phyloP scores from a whole-genome alignment of 2,888 invertebrate species.

The Barypeithes pellucidus region DNA sequence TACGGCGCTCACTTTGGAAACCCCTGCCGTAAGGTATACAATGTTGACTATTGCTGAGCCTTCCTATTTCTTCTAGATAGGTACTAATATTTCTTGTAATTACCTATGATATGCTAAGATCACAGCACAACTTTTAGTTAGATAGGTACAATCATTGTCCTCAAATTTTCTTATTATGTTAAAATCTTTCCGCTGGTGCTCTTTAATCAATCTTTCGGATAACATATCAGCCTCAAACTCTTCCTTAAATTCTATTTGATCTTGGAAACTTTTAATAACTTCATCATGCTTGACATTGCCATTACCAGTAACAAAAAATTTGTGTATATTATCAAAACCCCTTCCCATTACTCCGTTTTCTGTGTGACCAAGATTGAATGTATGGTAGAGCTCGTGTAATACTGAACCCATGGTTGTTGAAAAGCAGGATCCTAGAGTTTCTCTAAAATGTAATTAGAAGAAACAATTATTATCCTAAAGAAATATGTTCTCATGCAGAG shows the following conservation, averaged over 20 bases:
- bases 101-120: conserved; percentile 79
- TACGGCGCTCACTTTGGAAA: too few relatives aligned
- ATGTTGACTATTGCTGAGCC: too few relatives aligned
- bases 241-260: conserved; percentile 62
- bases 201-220: conserved; percentile 56
- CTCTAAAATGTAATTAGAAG: conserved; percentile 70
- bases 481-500: too few relatives aligned
- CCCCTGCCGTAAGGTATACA: too few relatives aligned
- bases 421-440: conserved; percentile 90
- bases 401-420: conserved; percentile 93
- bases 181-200: conserved; percentile 59
- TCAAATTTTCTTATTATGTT: conserved; percentile 59
- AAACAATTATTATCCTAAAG: neutral
- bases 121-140: conserved; percentile 79
- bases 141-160: conserved; percentile 74
- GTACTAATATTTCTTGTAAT: too few relatives aligned
- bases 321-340: conserved; percentile 88
- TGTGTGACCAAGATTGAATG: conserved; percentile 94
- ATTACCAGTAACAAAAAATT: conserved; percentile 76
- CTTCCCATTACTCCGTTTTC: conserved; percentile 94
- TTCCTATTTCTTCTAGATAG: too few relatives aligned
- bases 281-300: conserved; percentile 33
- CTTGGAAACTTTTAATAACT: conserved; percentile 45
- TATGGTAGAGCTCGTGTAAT: conserved; percentile 95
- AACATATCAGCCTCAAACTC: conserved; percentile 59